Evolutionary conservation across 2,797 vertebrate species (phyloP).

Genomic region (Rousettus madagascariensis): DNA sequence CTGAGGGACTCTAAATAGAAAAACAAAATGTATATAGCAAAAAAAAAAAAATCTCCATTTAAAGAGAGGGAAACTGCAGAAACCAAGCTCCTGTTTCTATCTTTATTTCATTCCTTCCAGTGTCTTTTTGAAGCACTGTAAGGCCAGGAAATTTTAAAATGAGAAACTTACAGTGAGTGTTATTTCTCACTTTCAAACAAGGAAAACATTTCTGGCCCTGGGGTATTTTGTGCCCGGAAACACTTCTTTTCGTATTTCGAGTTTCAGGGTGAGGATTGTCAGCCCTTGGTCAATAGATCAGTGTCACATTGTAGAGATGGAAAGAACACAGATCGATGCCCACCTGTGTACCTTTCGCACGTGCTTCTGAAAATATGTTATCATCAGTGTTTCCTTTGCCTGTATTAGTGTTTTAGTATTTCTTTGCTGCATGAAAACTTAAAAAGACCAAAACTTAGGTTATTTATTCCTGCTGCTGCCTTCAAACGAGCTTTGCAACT

Average conservation of each 20-base stretch:
- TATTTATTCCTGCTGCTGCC: not conserved
- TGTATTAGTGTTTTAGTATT: not conserved
- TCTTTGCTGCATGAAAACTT: not conserved
- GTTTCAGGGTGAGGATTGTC: not conserved
- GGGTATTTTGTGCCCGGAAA: not conserved
- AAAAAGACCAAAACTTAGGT: not conserved
- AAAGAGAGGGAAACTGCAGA: not conserved
- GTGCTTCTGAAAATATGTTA: not conserved
- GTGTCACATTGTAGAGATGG: accelerated
- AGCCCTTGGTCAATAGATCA: not conserved
- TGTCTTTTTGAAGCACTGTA: not conserved
- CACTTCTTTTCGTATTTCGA: not conserved
- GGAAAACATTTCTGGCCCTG: conserved; percentile 3
- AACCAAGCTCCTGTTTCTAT: not conserved
- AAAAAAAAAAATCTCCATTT: not conserved
- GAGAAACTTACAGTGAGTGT: not conserved
- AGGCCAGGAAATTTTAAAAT: conserved; percentile 9
- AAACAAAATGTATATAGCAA: not conserved
- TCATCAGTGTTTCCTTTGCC: not conserved
- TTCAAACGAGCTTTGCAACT: not conserved
- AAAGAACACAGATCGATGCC: accelerated
- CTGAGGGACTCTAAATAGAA: not conserved
- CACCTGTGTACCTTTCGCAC: not conserved
- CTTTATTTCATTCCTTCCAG: not conserved
- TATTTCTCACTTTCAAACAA: conserved; percentile 19